Evolutionary conservation across 2,113 vertebrate species (phyloP), one percentile per base, ranked within the genome.

Genomic region (Pterocles burchelli): DNA sequence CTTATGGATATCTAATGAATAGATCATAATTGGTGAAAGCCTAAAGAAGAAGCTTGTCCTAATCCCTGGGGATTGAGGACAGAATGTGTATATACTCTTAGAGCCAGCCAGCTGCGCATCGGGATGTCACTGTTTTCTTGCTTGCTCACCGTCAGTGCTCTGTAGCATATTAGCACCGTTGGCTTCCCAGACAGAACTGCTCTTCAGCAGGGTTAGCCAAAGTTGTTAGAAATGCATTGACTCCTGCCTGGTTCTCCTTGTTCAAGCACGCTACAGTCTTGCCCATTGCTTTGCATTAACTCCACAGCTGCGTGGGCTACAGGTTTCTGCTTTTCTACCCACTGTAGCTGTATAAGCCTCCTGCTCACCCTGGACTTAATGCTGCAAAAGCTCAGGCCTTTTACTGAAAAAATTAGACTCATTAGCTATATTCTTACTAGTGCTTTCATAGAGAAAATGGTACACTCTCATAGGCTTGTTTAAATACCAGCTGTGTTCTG

Each of bases 301-400:
- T 70, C 31, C 3, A 1, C 3, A 2, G 26, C 43, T 59, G 63
- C 2, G 0, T 0, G 0, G 29, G 51, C 34, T 31, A 4, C 21
- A 5, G 38, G 34, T 76, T 70, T 65, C 70, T 43, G 63, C 45
- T 81, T 36, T 81, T 51, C 36, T 34, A 7, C 33, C 38, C 28
- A 10, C 29, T 2, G 1, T 8, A 54, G 68, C 58, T 18, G 28
- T 33, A 7, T 2, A 21, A 57, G 26, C 46, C 58, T 76, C 38
- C 57, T 38, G 36, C 33, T 65, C 34, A 17, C 18, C 51, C 55
- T 55, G 75, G 74, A 11, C 38, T 34, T 80, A 3, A 3, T 38
- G 62, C n/a, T 59, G 41, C 36, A 59, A 36, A 59, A 71, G 72
- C 55, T 67, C 43, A 46, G 65, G 22, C 41, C 46, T 66, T 45